Conservation (phyloP, 2,797 vertebrate genomes). For the Xiphophorus birchmanni region DNA sequence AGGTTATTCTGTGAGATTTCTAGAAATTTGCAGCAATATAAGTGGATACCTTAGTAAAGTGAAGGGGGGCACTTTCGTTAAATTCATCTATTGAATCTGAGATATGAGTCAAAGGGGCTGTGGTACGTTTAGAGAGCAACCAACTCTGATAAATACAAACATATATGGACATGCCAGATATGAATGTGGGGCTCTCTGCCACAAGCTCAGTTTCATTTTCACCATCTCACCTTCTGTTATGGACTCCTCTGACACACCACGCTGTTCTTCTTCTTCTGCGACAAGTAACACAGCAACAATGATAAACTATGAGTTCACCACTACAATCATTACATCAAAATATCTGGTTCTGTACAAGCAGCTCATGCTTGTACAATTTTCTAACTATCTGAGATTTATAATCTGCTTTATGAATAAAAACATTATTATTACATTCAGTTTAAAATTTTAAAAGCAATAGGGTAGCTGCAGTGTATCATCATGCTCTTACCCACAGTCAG, state of each 20-base stretch:
- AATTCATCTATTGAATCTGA: neutral
- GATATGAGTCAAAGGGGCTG: neutral
- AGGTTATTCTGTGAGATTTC: too few relatives aligned
- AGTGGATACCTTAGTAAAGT: too few relatives aligned
- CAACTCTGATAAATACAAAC: neutral
- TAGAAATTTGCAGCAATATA: too few relatives aligned
- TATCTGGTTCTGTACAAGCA: too few relatives aligned
- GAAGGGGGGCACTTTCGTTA: too few relatives aligned
- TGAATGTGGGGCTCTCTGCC: neutral
- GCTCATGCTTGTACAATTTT: neutral
- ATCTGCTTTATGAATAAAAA: neutral
- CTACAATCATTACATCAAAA: neutral
- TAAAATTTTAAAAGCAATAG: neutral
- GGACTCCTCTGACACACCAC: neutral
- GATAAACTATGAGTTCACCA: neutral
- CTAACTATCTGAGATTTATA: too few relatives aligned
- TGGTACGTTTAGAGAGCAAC: neutral
- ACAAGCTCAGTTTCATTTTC: neutral
- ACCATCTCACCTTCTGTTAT: neutral
- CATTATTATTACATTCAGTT: neutral
- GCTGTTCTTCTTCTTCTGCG: neutral
- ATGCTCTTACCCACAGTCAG: conserved; percentile 25
- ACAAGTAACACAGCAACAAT: neutral
- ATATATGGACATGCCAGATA: neutral
- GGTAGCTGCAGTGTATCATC: too few relatives aligned